phyloP scores from a whole-genome alignment of 2,888 invertebrate species.

The Hirtodrosophila histrioides region DNA sequence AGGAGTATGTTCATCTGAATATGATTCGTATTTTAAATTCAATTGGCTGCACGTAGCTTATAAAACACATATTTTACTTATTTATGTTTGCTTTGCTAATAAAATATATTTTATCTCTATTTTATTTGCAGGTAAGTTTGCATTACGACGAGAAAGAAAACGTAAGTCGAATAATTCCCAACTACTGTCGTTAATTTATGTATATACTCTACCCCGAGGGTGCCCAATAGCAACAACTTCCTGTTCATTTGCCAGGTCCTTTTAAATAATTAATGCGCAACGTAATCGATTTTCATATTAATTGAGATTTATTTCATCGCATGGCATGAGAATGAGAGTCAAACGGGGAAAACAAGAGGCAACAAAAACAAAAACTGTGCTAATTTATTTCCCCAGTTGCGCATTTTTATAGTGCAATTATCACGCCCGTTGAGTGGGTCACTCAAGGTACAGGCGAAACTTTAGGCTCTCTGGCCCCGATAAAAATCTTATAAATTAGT shows the following conservation, averaged over 20 bases:
- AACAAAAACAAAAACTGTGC: conserved; percentile 32
- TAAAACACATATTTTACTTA: conserved; percentile 1
- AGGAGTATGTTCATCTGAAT: conserved; percentile 4
- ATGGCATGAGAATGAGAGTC: background rate
- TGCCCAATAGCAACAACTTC: conserved; percentile 24
- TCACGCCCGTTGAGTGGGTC: conserved; percentile 57
- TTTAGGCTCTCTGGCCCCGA: conserved; percentile 15
- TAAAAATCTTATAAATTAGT: conserved; percentile 77
- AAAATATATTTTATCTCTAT: conserved; percentile 26
- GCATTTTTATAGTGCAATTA: conserved; percentile 76
- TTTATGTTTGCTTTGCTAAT: conserved; percentile 5
- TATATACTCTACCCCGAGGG: conserved; percentile 22
- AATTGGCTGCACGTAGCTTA: conserved; percentile 49
- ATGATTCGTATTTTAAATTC: conserved; percentile 37
- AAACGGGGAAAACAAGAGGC: background rate
- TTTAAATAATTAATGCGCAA: conserved; percentile 71
- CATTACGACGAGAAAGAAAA: conserved; percentile 81
- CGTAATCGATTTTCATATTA: conserved; percentile 79
- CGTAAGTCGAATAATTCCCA: conserved; percentile 64
- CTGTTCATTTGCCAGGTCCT: conserved; percentile 51
- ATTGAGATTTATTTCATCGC: conserved; percentile 73
- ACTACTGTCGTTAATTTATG: conserved; percentile 39
- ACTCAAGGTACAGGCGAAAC: conserved; percentile 16
- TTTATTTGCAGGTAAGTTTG: conserved; percentile 77
- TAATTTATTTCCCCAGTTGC: conserved; percentile 69